phyloP scores from a whole-genome alignment of 2,888 invertebrate species.

The Mellilla xanthometata region DNA sequence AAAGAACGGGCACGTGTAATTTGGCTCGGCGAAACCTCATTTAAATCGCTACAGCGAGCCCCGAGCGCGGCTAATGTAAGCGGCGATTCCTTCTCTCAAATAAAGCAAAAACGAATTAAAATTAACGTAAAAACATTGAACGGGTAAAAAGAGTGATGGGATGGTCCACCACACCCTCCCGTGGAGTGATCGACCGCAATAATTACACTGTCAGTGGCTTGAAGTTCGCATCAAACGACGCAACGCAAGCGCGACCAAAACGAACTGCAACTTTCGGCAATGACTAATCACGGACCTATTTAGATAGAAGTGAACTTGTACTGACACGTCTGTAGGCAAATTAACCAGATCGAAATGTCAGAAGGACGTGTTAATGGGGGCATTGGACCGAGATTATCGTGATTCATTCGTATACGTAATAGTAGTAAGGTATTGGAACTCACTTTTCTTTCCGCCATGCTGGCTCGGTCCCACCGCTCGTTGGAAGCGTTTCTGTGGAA shows the following conservation, averaged over 20 bases:
- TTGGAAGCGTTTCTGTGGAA: slow-evolving; percentile 46
- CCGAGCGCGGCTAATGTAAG: slow-evolving; percentile 66
- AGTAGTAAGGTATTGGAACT: slow-evolving; percentile 34
- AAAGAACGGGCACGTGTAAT: slow-evolving; percentile 70
- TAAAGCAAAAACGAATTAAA: slow-evolving; percentile 73
- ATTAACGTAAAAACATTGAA: slow-evolving; percentile 74
- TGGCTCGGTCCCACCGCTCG: slow-evolving; percentile 34
- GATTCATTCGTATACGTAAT: slow-evolving; percentile 32
- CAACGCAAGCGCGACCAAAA: no score
- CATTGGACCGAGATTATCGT: slow-evolving; percentile 32
- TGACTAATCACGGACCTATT: slow-evolving; percentile 30
- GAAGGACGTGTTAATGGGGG: slow-evolving; percentile 34
- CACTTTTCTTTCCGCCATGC: slow-evolving; percentile 65
- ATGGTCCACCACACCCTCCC: slow-evolving; percentile 65
- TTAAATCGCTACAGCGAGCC: slow-evolving; percentile 64
- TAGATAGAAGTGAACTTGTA: slow-evolving; percentile 36
- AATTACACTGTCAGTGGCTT: slow-evolving; percentile 71
- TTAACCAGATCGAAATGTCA: slow-evolving; percentile 20
- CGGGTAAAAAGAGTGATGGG: slow-evolving; percentile 70
- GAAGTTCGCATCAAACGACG: slow-evolving; percentile 52
- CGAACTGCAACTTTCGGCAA: slow-evolving; percentile 21
- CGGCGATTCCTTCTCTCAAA: slow-evolving; percentile 66
- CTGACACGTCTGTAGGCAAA: slow-evolving; percentile 24
- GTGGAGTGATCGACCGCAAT: slow-evolving; percentile 62
- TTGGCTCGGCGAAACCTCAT: slow-evolving; percentile 76